A percentile compares a stretch with the other conserved stretches of the same genome.
These are phyloP conservation scores for Lordiphosa collinella DNA, from an alignment of 1,140 invertebrate genomes.

Conservation along the genomic window DNA sequence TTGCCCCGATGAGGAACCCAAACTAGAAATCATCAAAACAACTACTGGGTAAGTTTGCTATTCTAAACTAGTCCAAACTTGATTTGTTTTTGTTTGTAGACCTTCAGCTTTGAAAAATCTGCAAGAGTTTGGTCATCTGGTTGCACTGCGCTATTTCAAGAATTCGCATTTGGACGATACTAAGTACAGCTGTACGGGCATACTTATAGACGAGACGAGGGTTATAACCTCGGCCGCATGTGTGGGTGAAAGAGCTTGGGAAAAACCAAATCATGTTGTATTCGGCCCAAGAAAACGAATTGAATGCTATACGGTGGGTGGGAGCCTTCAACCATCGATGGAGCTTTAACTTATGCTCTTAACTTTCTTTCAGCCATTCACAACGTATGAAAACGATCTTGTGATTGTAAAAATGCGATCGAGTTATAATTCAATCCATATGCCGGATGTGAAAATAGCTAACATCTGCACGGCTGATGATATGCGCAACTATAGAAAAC, in stretches of 20 bases:
- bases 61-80: no score
- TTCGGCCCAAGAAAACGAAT: neutral
- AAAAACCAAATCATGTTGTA: neutral
- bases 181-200: neutral
- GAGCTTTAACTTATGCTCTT: no score
- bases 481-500: neutral
- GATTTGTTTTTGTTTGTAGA: neutral
- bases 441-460: neutral
- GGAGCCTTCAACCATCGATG: neutral
- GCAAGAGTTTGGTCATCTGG: no score
- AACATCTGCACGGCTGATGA: neutral
- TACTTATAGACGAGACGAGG: neutral
- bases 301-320: neutral
- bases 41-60: no score
- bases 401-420: neutral
- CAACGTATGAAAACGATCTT: neutral
- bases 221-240: slow-evolving; percentile 3
- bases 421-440: neutral
- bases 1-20: slow-evolving; percentile 1
- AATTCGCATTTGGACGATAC: neutral
- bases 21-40: neutral
- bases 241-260: no score
- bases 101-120: no score
- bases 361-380: neutral
- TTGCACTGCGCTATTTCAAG: neutral